Evolutionary conservation across 2,797 vertebrate species (phyloP).

Genomic region (Taeniopygia guttata): DNA sequence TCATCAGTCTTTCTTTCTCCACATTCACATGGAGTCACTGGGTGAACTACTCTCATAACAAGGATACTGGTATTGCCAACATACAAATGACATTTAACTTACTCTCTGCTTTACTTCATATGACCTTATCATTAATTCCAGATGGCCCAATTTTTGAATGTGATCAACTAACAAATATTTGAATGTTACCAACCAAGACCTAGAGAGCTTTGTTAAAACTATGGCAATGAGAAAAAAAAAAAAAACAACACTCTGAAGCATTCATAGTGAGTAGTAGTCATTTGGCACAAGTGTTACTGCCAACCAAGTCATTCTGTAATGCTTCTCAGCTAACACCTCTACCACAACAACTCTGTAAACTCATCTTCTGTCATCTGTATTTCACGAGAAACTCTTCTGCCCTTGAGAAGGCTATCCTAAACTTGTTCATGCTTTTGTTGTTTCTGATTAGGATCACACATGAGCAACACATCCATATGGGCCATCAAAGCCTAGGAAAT

Average conservation of each 20-base stretch:
- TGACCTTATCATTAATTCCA: background rate
- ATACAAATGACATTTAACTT: background rate
- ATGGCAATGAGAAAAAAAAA: background rate
- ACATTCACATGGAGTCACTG: background rate
- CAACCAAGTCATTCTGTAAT: background rate
- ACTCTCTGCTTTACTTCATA: background rate
- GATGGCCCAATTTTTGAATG: background rate
- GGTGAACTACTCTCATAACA: background rate
- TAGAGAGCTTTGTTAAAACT: background rate
- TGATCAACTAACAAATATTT: background rate
- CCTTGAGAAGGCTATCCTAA: background rate
- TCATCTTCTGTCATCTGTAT: background rate
- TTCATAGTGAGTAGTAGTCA: background rate
- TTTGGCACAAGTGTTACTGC: background rate
- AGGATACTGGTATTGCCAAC: background rate
- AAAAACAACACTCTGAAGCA: background rate
- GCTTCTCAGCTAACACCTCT: background rate
- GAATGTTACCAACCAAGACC: background rate
- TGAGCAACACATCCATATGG: rapidly evolving
- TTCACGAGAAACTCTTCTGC: background rate
- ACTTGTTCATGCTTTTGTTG: background rate
- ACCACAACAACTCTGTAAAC: background rate
- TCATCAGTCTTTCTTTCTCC: background rate
- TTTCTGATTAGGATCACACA: background rate
- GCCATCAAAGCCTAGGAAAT: background rate